Evolutionary conservation across 2,797 vertebrate species (phyloP), one percentile per base, ranked within the genome.

Genomic region (Danionella dracula): DNA sequence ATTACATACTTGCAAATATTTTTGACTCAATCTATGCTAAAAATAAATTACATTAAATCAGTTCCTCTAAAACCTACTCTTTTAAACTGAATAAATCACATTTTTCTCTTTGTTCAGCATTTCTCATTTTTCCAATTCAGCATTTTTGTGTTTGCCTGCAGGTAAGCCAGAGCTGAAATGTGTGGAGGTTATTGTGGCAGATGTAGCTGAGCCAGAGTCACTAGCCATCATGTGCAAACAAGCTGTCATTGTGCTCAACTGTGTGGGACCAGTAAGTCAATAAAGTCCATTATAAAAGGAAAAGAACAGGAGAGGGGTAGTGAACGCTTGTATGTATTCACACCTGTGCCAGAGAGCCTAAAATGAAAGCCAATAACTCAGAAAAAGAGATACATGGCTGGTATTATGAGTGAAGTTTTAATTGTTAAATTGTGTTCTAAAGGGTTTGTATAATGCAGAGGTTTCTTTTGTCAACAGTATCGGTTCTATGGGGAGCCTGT

Each of bases 221-320:
- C 81, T 96, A 73, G 88, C 86, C 64, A 49, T 83, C 76, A 91
- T 94, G 93, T 92, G 92, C 80, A 88, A 80, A 81, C 89, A 93
- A 78, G 83, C 86, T n/a, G 63, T 84, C 37, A 72, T 95, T 80
- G 86, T 94, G 79, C 92, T 96, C 58, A 92, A 87, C 76, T 94
- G 93, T 71, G 93, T 94, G 72, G 94, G 93, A 71, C 93, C 94
- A 73, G 93, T 94, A 86, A 92, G 93, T 90, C 69, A 10, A 55
- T 40, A 65, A 44, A 44, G 2, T 19, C 37, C 42, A 31, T 51
- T 51, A 12, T 51, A 41, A 40, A 50, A 29, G 31, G 29, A 50
- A 53, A 20, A 13, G 0, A 8, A 17, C 13, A 40, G 44, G 35
- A 50, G 48, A 20, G 17, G 27, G 34, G 9, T 17, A 9, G 5